Evolutionary conservation across 2,113 vertebrate genomes (phyloP).

Genomic region (Psittacula cyanocephala): DNA sequence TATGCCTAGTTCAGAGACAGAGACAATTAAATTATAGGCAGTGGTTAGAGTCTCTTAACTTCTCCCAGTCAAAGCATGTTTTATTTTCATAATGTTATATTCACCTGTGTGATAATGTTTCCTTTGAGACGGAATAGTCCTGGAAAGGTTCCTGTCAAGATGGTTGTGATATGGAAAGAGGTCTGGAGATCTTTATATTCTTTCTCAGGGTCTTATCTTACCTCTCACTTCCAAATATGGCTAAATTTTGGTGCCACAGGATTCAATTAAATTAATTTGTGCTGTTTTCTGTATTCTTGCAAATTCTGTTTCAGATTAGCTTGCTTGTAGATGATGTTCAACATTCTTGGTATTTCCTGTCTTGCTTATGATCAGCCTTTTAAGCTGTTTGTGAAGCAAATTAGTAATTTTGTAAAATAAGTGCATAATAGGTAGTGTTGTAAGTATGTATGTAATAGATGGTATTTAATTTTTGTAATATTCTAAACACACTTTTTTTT

Average conservation of each 20-base stretch:
- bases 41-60: not conserved
- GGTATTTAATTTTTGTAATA: not conserved
- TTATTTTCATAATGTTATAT: not conserved
- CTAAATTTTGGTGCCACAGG: not conserved
- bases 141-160: not conserved
- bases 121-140: not conserved
- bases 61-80: not conserved
- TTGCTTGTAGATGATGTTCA: not conserved
- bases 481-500: not conserved
- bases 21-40: not conserved
- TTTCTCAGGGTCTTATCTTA: not conserved
- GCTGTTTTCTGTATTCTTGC: constrained; percentile 5
- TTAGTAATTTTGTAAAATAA: not conserved
- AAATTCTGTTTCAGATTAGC: constrained; percentile 48
- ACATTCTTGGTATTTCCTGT: constrained; percentile 49
- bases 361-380: constrained; percentile 6
- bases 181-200: not conserved
- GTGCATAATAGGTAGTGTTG: not conserved
- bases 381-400: not conserved
- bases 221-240: not conserved
- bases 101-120: not conserved
- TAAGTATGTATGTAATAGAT: not conserved
- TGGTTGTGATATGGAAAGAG: not conserved
- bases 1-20: not conserved
- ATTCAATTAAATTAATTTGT: constrained; percentile 19